Base-by-base conservation (phyloP, 2,888 invertebrate genomes). In the Erebia ligea region DNA sequence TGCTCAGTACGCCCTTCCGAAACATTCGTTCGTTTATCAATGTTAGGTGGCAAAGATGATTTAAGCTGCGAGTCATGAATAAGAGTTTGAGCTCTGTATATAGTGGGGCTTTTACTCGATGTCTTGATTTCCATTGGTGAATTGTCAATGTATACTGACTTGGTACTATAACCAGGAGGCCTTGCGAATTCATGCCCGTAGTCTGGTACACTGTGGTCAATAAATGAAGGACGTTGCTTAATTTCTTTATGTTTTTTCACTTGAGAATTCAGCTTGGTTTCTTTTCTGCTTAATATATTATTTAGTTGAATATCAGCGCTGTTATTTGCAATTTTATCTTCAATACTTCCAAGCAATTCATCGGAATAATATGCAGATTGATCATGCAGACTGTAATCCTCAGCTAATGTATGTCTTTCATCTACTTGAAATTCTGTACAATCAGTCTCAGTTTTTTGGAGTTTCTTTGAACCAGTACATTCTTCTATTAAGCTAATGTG, bases 1-100 rank as follows among this genome's bases (percentile, higher is more conserved):
- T 78, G 75, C 42, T 87, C 85, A 61, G 80, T 73, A 56, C 79
- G 76, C 73, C 79, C 81, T 19, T 88, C 86, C 8, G 40, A 70
- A 17, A 77, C 73, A 67, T 82, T 81, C 71, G 76, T 82, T 15
- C 73, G 81, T 76, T 81, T 11, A 82, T 84, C 25, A 84, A 83
- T n/a, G 77, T 76, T 2, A 84, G 86, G 13, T 84, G 85, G 59
- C 84, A 66, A 50, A 40, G 73, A 71, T 52, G 76, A 76, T 50
- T 76, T 68, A 48, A 77, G 52, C 64, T 78, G 78, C n/a, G 78
- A 73, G 19, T 80, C 77, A 17, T 75, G 73, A 19, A 75, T 19
- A n/a, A 80, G 56, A 50, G 70, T 78, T 58, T 78, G 76, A 10
- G 76, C 76, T 71, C 77, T 79, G 59, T 79, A 79, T 19, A 74